Base-by-base conservation (phyloP, 2,888 invertebrate genomes). In the Chironomus tentans region DNA sequence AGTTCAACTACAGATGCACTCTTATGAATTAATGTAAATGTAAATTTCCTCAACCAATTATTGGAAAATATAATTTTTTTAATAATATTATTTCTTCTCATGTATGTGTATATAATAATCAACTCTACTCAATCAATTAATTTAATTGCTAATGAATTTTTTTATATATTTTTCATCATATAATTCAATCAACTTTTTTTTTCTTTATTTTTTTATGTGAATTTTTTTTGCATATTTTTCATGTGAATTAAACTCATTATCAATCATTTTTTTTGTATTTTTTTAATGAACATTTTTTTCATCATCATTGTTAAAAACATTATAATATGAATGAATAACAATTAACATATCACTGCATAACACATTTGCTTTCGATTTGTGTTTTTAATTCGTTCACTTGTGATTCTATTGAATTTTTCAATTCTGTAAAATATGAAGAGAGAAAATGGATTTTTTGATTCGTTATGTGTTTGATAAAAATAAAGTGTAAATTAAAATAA, bases 391-490 rank as follows among this genome's bases (percentile, higher is more conserved):
- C 95, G 86, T 92, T 95, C 87, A 96, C 95, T 90, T 95, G 95
- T 85, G 94, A 92, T 88, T 96, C 95, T 89, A 96, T 92, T 87
- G 94, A 93, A 88, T 96, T 95, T 91, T 95, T 96, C 90, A 96
- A 87, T 88, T 95, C 96, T 96, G 93, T 81, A 93, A 92, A 61
- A 21, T 28, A 73, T 78, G 70, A 76, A 68, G 46, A 68, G 68
- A 50, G 38, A 38, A 38, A 38, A 38, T 38, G 38, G 38, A 38
- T 38, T 38, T 38, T 38, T 38, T 38, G 38, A 38, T 38, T 38
- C 38, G 38, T 38, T 38, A 38, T 38, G 38, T 38, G 38, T 38
- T 38, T 38, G 38, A 38, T 38, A 38, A 38, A 38, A 38, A 38
- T 38, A 38, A 38, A 38, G 38, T 38, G 10, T 38, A 38, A 38